These are phyloP conservation scores for Plagiodera versicolora DNA, from an alignment of 2,888 invertebrate genomes.

Conservation along the genomic window DNA sequence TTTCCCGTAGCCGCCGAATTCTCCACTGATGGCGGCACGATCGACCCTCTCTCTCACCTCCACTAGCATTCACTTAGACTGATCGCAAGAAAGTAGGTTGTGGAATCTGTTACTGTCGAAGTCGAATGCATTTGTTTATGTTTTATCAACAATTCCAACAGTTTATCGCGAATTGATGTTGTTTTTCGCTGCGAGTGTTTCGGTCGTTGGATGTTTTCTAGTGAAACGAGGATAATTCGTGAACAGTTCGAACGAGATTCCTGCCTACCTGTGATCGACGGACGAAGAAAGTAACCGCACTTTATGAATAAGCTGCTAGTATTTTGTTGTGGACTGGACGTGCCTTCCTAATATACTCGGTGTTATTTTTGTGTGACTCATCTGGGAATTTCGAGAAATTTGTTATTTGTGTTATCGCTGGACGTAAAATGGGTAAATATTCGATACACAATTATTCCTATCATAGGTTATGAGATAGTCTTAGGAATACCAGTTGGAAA, in stretches of 20 bases:
- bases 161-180: slow-evolving; percentile 19
- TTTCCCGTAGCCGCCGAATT: slow-evolving; percentile 32
- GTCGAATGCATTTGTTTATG: slow-evolving; percentile 34
- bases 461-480: too few species aligned
- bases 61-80: slow-evolving; percentile 42
- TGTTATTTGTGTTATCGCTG: slow-evolving; percentile 13
- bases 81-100: slow-evolving; percentile 34
- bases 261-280: slow-evolving; percentile 25
- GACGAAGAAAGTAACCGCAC: slow-evolving; percentile 35
- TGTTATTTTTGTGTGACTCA: slow-evolving; percentile 33
- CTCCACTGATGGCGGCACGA: slow-evolving; percentile 37
- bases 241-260: background rate
- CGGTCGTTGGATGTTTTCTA: background rate
- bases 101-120: slow-evolving; percentile 27
- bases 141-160: slow-evolving; percentile 33
- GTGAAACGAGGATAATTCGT: too few species aligned
- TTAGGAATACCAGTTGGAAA: too few species aligned
- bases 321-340: slow-evolving; percentile 25
- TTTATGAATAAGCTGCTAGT: slow-evolving; percentile 28
- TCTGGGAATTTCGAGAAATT: slow-evolving; percentile 21
- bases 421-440: slow-evolving; percentile 24
- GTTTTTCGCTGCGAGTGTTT: slow-evolving; percentile 1
- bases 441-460: background rate
- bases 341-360: slow-evolving; percentile 23
- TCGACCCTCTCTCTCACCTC: slow-evolving; percentile 31